phyloP scores from a whole-genome alignment of 2,113 vertebrate species.

The Entomyzon cyanotis region DNA sequence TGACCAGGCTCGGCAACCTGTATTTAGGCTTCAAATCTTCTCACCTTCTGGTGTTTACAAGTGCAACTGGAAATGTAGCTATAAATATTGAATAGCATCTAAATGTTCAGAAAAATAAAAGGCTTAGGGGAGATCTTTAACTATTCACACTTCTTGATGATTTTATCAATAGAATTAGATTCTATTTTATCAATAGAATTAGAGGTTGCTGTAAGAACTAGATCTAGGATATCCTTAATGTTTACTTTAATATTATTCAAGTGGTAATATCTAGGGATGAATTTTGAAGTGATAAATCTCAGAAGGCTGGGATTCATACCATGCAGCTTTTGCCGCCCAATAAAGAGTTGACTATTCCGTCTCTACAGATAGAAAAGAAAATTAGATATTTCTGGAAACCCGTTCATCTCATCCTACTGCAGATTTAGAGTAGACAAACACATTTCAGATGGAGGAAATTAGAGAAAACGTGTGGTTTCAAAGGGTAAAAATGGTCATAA shows the following conservation, averaged over 20 bases:
- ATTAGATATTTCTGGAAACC: background rate
- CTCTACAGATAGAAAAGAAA: background rate
- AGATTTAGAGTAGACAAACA: background rate
- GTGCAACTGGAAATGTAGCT: constrained; percentile 10
- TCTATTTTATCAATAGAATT: constrained; percentile 41
- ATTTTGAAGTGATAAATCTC: background rate
- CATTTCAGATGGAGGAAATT: background rate
- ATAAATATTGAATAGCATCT: constrained; percentile 47
- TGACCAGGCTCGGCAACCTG: constrained; percentile 52
- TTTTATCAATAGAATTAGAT: constrained; percentile 41
- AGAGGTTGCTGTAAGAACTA: background rate
- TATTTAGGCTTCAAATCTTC: constrained; percentile 63
- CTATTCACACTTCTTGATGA: background rate
- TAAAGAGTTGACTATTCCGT: background rate
- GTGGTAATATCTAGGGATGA: background rate
- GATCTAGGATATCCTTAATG: background rate
- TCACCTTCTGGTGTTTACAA: constrained; percentile 64
- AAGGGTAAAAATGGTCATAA: background rate
- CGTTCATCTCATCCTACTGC: background rate
- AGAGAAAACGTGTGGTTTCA: fast-evolving
- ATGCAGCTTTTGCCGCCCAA: background rate
- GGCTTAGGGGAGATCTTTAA: background rate
- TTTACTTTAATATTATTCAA: constrained; percentile 9
- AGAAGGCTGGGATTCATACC: background rate
- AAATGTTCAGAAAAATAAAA: constrained; percentile 43